Percentiles rank a stretch among this genome's conserved stretches.
Conservation (phyloP, 92 coral and sea anemone species). For the Phymanthus crucifer region DNA sequence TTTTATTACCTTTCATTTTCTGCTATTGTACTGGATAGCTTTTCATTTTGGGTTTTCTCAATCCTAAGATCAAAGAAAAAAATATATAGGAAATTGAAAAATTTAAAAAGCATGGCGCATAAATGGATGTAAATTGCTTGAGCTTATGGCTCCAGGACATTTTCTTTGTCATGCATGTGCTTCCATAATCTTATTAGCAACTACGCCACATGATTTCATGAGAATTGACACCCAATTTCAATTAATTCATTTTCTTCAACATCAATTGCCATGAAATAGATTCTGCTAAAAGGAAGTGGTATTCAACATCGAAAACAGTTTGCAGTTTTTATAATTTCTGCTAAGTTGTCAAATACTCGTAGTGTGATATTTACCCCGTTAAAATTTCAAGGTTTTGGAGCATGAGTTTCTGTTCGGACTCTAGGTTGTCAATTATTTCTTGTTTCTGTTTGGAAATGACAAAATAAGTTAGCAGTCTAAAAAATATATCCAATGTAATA, state of each 20-base stretch:
- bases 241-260: too few relatives aligned
- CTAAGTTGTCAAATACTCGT: not conserved
- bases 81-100: not conserved
- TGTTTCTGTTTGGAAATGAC: slow-evolving; percentile 12
- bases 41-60: slow-evolving; percentile 5
- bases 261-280: too few relatives aligned
- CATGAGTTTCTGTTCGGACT: not conserved
- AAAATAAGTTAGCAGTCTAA: not conserved
- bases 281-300: too few relatives aligned
- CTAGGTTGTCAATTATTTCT: not conserved
- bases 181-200: too few relatives aligned
- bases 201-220: too few relatives aligned
- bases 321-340: not conserved
- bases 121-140: too few relatives aligned
- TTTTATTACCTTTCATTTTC: slow-evolving; percentile 1
- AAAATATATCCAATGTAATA: too few relatives aligned
- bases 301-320: too few relatives aligned
- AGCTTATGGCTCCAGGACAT: too few relatives aligned
- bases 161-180: too few relatives aligned
- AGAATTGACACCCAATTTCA: too few relatives aligned
- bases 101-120: not conserved
- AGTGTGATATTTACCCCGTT: not conserved
- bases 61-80: not conserved
- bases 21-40: not conserved
- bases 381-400: not conserved